Evolutionary conservation across 2,113 vertebrate genomes (phyloP), one percentile per base, ranked within the genome.

Genomic region (Turnix velox): DNA sequence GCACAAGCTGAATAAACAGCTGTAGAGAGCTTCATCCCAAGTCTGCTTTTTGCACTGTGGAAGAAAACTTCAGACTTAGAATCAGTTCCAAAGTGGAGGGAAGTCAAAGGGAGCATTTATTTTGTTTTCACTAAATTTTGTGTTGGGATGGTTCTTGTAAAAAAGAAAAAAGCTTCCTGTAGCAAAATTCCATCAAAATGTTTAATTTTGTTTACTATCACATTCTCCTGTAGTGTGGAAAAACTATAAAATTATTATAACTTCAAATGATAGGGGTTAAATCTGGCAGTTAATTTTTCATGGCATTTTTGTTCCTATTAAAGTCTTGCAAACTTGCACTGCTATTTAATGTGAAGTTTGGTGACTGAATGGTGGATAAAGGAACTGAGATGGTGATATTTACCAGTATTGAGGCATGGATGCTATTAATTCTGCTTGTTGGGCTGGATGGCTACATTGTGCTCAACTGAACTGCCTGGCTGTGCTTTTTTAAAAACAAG

Each of bases 1-100:
- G 17, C 59, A 76, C 84, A 94, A 94, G 84, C 89, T 93, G 95
- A 92, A 92, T 77, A 93, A 96, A 94, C 49, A 96, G 15, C 40
- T 59, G 45, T 28, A 52, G 31, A 84, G 77, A 51, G 33, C 39
- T 72, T 82, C 28, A 51, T 75, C 57, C 43, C 4, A 20, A 71
- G 35, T 11, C 24, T 55, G 58, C 37, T 92, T 74, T 71, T 43
- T 45, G 51, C 37, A 63, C 10, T 3, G 19, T 7, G 15, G 28
- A 37, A 68, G 71, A 58, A 68, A 94, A 61, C 18, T 51, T 19
- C 12, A 54, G 68, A 7, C 17, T 45, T 52, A 27, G 7, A 25
- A 42, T 65, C 18, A 72, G 20, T 33, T 45, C 33, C 25, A 58
- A 66, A 69, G 25, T 0, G 1, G 18, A 46, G 22, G 14, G 42